Evolutionary conservation across 1,140 invertebrate genomes (phyloP), one percentile per base, ranked within the genome.

Genomic region (Euwallacea similis): DNA sequence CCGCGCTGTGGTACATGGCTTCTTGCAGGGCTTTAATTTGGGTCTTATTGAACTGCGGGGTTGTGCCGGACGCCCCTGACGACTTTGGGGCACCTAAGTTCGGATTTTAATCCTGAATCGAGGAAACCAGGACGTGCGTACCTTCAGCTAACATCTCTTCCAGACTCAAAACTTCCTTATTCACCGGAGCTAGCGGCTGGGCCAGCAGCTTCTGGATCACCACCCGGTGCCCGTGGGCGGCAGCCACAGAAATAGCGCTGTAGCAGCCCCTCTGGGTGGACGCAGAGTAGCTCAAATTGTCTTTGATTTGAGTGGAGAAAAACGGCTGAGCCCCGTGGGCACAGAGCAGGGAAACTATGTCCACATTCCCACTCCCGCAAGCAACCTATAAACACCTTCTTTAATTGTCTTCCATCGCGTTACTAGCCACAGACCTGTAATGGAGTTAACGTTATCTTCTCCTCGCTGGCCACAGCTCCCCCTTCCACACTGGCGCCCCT

Each of bases 131-230:
- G 8, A 4, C 6, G 7, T 75, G 80, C 75, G 80, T 83, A 76
- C 93, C 93, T 83, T 96, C 94, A 0, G 94, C 94, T 42, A 96
- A 84, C 80, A 95, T 95, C 80, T 96, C 94, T 80, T 96, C 94
- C 58, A 96, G 83, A 0, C 92, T 94, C 10, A 96, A 84, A 13
- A 95, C 91, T 77, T 94, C 91, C 43, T 88, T 86, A 2, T 84
- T 86, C 16, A 84, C 83, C 7, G 89, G 87, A 0, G 87, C 84
- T 6, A 91, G 83, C 2, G 91, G 93, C 78, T 93, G 91, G 0
- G 91, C 89, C 16, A 95, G 82, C 2, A 95, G 82, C 78, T 93
- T 91, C 71, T 93, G 90, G 7, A 96, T 82, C 67, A 91, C 88
- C 0, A 86, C 83, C 63, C 92, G 84, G 66, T 94, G 91, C 0